Conservation (phyloP, 2,888 invertebrate genomes). For the Agrochola lota region DNA sequence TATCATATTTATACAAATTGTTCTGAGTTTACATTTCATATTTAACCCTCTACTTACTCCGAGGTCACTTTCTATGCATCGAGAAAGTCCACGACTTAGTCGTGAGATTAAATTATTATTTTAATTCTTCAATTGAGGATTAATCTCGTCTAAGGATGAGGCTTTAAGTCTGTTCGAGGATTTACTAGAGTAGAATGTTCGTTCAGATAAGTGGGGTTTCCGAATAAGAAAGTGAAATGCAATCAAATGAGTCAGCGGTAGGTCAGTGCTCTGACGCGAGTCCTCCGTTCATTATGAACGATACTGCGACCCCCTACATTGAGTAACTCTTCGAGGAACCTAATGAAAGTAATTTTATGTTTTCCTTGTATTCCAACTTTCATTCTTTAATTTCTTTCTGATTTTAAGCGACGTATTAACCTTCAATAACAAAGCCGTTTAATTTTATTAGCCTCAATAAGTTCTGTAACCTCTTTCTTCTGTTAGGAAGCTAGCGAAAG, state of each 20-base stretch:
- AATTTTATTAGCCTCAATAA: constrained; percentile 44
- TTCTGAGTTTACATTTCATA: constrained; percentile 64
- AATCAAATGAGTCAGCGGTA: constrained; percentile 72
- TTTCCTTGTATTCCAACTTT: constrained; percentile 63
- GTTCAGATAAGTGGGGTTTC: constrained; percentile 66
- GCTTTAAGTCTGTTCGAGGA: constrained; percentile 32
- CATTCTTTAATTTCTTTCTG: constrained; percentile 47
- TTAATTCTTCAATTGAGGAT: constrained; percentile 48
- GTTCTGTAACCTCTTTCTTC: constrained; percentile 29
- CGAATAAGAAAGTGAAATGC: constrained; percentile 83
- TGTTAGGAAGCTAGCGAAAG: constrained; percentile 75
- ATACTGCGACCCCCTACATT: constrained; percentile 63
- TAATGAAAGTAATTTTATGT: constrained; percentile 74
- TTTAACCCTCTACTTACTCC: constrained; percentile 68
- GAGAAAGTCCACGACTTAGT: constrained; percentile 66
- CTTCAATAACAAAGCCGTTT: constrained; percentile 16
- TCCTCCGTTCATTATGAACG: constrained; percentile 62
- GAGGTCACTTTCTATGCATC: constrained; percentile 70
- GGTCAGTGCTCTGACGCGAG: constrained; percentile 70
- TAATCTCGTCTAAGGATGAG: constrained; percentile 26
- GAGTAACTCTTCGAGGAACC: constrained; percentile 68
- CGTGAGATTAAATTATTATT: constrained; percentile 60
- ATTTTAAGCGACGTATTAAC: constrained; percentile 14
- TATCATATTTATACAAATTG: constrained; percentile 59
- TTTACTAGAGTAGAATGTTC: constrained; percentile 50